These are phyloP conservation scores for Drosophila sordidula DNA, from an alignment of 2,888 invertebrate species.

Conservation along the genomic window DNA sequence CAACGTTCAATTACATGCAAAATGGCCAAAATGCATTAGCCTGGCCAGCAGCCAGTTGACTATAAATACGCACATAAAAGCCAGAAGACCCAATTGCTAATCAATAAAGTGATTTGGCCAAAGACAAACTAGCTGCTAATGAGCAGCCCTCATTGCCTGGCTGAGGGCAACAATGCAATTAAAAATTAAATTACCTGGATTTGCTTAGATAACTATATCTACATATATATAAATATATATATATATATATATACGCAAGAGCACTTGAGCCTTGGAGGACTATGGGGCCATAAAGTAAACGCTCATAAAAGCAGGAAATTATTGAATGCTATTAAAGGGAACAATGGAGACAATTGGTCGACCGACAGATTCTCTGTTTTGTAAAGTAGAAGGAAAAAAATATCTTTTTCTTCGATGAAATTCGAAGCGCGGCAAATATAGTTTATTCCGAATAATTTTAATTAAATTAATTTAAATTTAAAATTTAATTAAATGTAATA, in stretches of 20 bases:
- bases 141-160: conserved; percentile 12
- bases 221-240: not conserved
- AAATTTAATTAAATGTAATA: too few species aligned
- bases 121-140: conserved; percentile 34
- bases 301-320: conserved; percentile 35
- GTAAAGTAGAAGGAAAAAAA: too few species aligned
- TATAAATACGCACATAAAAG: conserved; percentile 22
- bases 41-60: conserved; percentile 10
- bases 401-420: too few species aligned
- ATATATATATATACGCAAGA: not conserved
- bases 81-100: conserved; percentile 28
- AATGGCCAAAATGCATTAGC: conserved; percentile 55
- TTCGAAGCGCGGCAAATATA: too few species aligned
- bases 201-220: conserved; percentile 27
- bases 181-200: conserved; percentile 48
- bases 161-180: conserved; percentile 53
- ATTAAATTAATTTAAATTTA: too few species aligned
- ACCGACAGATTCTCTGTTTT: not conserved
- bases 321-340: conserved; percentile 38
- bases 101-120: conserved; percentile 38
- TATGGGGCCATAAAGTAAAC: conserved; percentile 13
- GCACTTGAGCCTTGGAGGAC: not conserved
- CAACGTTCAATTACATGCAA: conserved; percentile 47
- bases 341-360: not conserved
- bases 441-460: too few species aligned